These are phyloP conservation scores for Rissa tridactyla DNA, from an alignment of 2,113 vertebrate species.

Conservation along the genomic window DNA sequence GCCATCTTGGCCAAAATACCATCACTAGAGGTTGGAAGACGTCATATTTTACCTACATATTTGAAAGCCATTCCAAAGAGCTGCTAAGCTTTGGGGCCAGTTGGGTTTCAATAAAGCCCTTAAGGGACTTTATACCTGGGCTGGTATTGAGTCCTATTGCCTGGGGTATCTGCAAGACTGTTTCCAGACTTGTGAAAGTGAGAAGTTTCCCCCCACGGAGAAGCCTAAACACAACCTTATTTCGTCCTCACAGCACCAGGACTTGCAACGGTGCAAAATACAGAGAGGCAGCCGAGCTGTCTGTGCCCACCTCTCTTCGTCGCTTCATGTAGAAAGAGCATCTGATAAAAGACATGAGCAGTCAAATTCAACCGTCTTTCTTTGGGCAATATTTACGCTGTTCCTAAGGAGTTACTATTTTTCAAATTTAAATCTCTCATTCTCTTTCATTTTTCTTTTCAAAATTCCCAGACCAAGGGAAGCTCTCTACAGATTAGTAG, in stretches of 20 bases:
- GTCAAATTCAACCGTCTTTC: not conserved
- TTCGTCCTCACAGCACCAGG: not conserved
- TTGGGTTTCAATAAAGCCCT: not conserved
- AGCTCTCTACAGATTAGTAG: slow-evolving; percentile 40
- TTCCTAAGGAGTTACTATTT: slow-evolving; percentile 23
- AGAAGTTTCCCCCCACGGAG: not conserved
- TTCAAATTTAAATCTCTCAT: slow-evolving; percentile 40
- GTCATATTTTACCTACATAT: not conserved
- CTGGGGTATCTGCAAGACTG: not conserved
- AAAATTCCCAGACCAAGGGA: slow-evolving; percentile 30
- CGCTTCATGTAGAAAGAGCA: not conserved
- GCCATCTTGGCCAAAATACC: not conserved
- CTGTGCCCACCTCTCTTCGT: not conserved
- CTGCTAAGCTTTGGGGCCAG: not conserved
- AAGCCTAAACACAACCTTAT: not conserved
- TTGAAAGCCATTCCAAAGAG: not conserved
- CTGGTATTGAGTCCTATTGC: not conserved
- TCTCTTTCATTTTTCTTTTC: slow-evolving; percentile 56
- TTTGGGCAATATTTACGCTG: slow-evolving; percentile 1
- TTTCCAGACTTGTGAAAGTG: not conserved
- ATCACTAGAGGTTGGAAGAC: not conserved
- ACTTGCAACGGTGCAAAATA: not conserved
- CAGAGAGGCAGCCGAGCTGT: not conserved
- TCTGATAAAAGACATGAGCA: not conserved
- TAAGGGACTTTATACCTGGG: not conserved